Base-by-base conservation (phyloP, 2,888 invertebrate species). In the Tigriopus californicus region DNA sequence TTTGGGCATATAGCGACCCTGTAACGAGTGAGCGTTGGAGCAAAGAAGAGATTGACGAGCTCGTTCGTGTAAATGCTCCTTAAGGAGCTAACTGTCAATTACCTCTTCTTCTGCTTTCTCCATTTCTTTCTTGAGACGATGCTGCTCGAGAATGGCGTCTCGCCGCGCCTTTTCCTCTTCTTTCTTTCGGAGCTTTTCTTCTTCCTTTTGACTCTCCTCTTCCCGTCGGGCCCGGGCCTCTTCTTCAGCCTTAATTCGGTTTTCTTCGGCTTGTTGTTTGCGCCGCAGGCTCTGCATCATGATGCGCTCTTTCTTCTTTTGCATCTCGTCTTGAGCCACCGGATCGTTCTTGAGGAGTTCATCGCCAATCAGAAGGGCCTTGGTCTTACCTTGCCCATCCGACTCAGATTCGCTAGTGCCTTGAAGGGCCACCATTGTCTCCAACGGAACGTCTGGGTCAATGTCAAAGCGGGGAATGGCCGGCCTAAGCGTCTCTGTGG, bases 121-220 rank as follows among this genome's bases (percentile, higher is more conserved):
- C 63, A 87, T 81, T 60, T 87, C 86, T 73, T 94, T 94, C 70
- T 92, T 89, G 65, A 90, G 76, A 73, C 90, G 85, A 74, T 94
- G 88, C 71, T 90, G 87, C 68, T 90, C 89, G 66, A 92, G 78
- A 68, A 95, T 95, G 64, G 79, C 80, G 64, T 89, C 85, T 60
- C 92, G 74, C 61, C 91, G 76, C n/a, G 83, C 79, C 67, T 82
- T 82, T 71, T 94, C 92, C 67, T 92, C 91, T 67, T 85, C 82
- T 70, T 74, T 79, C 72, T 74, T 77, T 64, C 71, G 82, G 80
- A 68, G 85, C 75, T 66, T 70, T 65, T 68, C 78, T 74, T 74
- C 86, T 78, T 70, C 82, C 79, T 70, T 90, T 82, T 67, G 83
- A 63, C 79, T 76, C 65, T 87, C 86, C 53, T 80, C 76, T 66